phyloP scores from a whole-genome alignment of 1,140 invertebrate genomes.

The Hyphantria cunea region DNA sequence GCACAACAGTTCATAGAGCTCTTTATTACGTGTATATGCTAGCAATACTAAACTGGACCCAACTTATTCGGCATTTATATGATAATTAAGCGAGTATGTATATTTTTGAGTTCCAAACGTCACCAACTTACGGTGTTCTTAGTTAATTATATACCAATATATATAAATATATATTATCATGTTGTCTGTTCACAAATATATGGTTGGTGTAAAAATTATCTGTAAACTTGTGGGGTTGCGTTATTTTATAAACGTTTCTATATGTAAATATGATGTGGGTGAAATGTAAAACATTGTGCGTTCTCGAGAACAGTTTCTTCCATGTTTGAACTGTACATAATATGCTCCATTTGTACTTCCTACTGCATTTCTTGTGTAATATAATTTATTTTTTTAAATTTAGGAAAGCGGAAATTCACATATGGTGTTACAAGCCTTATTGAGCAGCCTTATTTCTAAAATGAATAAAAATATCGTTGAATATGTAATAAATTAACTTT shows the following conservation, averaged over 20 bases:
- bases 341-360: conserved; percentile 7
- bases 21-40: conserved; percentile 16
- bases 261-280: conserved; percentile 13
- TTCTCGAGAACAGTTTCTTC: conserved; percentile 19
- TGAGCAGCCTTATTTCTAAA: conserved; percentile 1
- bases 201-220: conserved; percentile 21
- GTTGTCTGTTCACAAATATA: conserved; percentile 28
- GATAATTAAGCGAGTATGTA: conserved; percentile 25
- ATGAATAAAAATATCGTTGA: not conserved
- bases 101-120: conserved; percentile 15
- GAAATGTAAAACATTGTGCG: conserved; percentile 3
- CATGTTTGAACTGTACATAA: conserved; percentile 26
- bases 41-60: conserved; percentile 19
- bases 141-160: conserved; percentile 15
- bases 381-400: not conserved
- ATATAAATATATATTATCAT: conserved; percentile 22
- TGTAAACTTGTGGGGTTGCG: conserved; percentile 4
- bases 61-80: conserved; percentile 41
- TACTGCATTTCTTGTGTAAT: conserved; percentile 14
- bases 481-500: no score
- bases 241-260: conserved; percentile 16
- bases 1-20: conserved; percentile 6
- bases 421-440: not conserved
- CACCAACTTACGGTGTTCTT: not conserved
- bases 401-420: conserved; percentile 16